A percentile compares a stretch with the other conserved stretches of the same genome.
Evolutionary conservation across 2,113 vertebrate species (phyloP).

Genomic region (Danio rerio): GRCz12tu NC_133200.1:359501-360000

Average conservation of each 20-base stretch:
- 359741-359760: not conserved
- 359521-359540: not conserved
- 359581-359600: rapidly evolving
- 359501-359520: not conserved
- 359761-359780: not conserved
- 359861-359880: too few relatives aligned
- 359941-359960: too few relatives aligned
- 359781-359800: not conserved
- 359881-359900: too few relatives aligned
- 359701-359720: not conserved
- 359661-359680: too few relatives aligned
- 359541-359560: not conserved
- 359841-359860: too few relatives aligned
- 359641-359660: not conserved
- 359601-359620: not conserved
- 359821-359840: too few relatives aligned
- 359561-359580: not conserved
- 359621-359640: too few relatives aligned
- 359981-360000: too few relatives aligned
- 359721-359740: rapidly evolving
- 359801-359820: not conserved
- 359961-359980: too few relatives aligned
- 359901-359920: too few relatives aligned
- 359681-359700: not conserved
- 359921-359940: too few relatives aligned